Base-by-base conservation (phyloP, 2,797 vertebrate species). In the Limosa lapponica region DNA sequence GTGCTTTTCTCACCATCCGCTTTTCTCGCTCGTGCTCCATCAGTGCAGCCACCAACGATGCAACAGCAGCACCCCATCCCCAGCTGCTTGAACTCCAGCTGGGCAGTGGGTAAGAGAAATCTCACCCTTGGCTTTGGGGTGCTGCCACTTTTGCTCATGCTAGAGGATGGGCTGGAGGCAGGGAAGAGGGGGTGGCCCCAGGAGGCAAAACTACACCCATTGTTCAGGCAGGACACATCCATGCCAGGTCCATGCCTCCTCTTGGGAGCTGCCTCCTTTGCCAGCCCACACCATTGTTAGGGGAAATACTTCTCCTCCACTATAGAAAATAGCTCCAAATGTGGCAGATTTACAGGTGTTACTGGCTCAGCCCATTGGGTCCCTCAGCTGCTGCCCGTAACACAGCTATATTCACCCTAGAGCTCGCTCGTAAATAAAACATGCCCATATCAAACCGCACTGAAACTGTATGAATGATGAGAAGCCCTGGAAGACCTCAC, bases 361-460 rank as follows among this genome's bases (percentile, higher is more conserved):
- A 19, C 52, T 44, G 48, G 59, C 82, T 91, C 66, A 32, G 64
- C 54, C 67, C 57, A 18, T 72, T 89, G 0, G 0, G 46, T 62
- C 66, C 41, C 59, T 86, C 66, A 34, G 82, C 90, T 64, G 44
- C 89, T 27, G 78, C 59, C 89, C 0, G 0, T 80, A 59, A 39
- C 91, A 64, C 0, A 2, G 73, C 79, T 88, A 16, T 34, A 82
- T 64, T 90, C 79, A 58, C 96, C 78, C 87, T 16, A 49, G 51
- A 92, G 70, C 90, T 81, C 0, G 10, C 73, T 92, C 10, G 23
- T 93, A 91, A 90, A 95, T 95, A 88, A 94, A 94, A 70, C 71
- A 27, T 20, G 41, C 55, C 69, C 52, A 0, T 69, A 61, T 43
- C 88, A 92, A 95, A 75, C 72, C 0, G 1, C 72, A 37, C n/a